Percentiles rank a stretch among this genome's conserved stretches.
Evolutionary conservation across 2,797 vertebrate species (phyloP).

Genomic region (Pitangus sulphuratus): DNA sequence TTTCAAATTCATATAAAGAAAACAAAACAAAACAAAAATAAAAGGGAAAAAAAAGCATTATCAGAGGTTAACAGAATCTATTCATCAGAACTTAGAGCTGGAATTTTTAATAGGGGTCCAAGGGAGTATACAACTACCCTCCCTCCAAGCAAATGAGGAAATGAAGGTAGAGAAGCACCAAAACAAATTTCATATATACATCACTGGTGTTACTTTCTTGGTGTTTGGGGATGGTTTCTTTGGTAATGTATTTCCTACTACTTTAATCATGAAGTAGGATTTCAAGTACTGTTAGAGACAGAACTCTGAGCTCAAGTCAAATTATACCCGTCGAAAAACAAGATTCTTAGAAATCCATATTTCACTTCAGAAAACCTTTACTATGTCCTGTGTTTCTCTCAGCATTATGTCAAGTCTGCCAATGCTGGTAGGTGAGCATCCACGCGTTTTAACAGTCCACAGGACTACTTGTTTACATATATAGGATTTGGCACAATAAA

Average conservation of each 20-base stretch:
- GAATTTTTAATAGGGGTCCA: not conserved
- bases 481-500: not conserved
- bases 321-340: not conserved
- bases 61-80: not conserved
- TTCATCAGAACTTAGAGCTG: not conserved
- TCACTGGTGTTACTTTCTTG: not conserved
- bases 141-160: not conserved
- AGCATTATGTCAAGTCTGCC: not conserved
- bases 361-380: not conserved
- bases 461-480: not conserved
- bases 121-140: not conserved
- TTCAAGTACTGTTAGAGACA: not conserved
- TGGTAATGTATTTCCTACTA: not conserved
- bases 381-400: accelerated
- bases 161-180: not conserved
- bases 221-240: not conserved
- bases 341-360: not conserved
- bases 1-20: not conserved
- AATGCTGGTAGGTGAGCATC: not conserved
- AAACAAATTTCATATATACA: not conserved
- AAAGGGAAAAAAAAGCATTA: not conserved
- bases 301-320: not conserved
- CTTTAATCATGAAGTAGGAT: not conserved
- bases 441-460: not conserved
- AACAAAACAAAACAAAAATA: not conserved